Evolutionary conservation across 2,113 vertebrate species (phyloP).

Genomic region (Anser cygnoides): DNA sequence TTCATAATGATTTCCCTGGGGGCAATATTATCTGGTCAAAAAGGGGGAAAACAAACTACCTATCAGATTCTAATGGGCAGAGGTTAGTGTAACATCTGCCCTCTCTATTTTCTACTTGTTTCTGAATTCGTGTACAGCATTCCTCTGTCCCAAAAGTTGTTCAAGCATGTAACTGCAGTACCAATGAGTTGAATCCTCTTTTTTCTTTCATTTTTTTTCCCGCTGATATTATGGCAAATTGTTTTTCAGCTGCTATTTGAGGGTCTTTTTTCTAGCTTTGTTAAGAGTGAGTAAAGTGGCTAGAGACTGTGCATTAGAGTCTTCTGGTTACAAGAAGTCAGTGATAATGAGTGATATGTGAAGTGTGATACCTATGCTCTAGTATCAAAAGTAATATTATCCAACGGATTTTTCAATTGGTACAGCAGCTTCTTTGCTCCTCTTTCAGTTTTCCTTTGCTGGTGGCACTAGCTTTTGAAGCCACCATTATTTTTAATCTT

Average conservation of each 20-base stretch:
- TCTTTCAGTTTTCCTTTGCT: slow-evolving; percentile 34
- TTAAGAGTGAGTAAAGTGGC: not conserved
- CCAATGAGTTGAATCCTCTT: not conserved
- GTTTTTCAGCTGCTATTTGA: not conserved
- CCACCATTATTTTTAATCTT: slow-evolving; percentile 44
- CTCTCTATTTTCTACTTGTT: slow-evolving; percentile 11
- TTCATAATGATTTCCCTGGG: not conserved
- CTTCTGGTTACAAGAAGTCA: slow-evolving; percentile 3
- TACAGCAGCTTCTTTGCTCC: not conserved
- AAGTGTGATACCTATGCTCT: not conserved
- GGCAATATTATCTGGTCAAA: not conserved
- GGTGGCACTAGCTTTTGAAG: slow-evolving; percentile 19
- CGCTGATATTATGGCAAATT: not conserved
- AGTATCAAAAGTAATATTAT: slow-evolving; percentile 23
- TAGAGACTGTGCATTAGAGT: not conserved
- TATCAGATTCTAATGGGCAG: not conserved
- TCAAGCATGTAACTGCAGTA: not conserved
- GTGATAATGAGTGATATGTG: slow-evolving; percentile 42
- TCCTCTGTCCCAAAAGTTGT: not conserved
- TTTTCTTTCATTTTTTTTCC: not conserved
- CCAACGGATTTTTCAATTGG: slow-evolving; percentile 15
- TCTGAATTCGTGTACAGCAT: not conserved
- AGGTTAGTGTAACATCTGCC: slow-evolving; percentile 11
- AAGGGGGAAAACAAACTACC: not conserved
- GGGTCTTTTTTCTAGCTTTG: not conserved